phyloP scores from a whole-genome alignment of 2,113 vertebrate genomes.

The Pteronura brasiliensis region DNA sequence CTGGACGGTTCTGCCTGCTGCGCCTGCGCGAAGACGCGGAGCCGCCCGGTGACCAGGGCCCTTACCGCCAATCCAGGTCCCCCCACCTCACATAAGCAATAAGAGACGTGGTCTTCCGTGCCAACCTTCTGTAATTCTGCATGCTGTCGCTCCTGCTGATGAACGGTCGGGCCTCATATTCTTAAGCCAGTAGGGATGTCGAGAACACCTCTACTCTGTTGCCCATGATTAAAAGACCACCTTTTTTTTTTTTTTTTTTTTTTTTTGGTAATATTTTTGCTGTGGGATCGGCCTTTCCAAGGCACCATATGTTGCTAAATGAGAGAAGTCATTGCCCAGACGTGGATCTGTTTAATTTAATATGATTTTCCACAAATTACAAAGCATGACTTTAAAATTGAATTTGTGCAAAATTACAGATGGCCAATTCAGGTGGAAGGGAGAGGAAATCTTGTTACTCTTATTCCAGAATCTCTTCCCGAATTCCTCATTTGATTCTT shows the following conservation, averaged over 20 bases:
- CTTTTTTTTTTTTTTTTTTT: too few species aligned
- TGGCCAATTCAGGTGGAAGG: conserved; percentile 56
- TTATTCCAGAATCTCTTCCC: conserved; percentile 54
- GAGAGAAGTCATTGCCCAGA: conserved; percentile 58
- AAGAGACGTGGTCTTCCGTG: fast-evolving
- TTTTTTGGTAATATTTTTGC: background rate
- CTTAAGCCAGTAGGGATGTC: background rate
- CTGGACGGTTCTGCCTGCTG: background rate
- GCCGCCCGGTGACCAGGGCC: fast-evolving
- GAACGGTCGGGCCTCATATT: fast-evolving
- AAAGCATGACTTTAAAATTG: conserved; percentile 62
- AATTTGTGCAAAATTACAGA: conserved; percentile 57
- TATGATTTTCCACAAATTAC: conserved; percentile 68
- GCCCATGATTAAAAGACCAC: background rate
- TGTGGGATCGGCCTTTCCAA: background rate
- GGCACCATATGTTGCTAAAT: conserved; percentile 32
- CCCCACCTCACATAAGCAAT: fast-evolving
- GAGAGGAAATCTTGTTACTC: conserved; percentile 53
- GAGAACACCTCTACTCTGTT: background rate
- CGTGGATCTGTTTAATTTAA: conserved; percentile 67
- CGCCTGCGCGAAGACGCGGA: too few species aligned
- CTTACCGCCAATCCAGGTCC: too few species aligned
- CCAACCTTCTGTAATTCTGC: background rate
- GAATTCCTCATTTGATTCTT: conserved; percentile 51
- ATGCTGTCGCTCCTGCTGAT: fast-evolving